Evolutionary conservation across 2,888 invertebrate genomes (phyloP).

Genomic region (Azorinus chamasolen): DNA sequence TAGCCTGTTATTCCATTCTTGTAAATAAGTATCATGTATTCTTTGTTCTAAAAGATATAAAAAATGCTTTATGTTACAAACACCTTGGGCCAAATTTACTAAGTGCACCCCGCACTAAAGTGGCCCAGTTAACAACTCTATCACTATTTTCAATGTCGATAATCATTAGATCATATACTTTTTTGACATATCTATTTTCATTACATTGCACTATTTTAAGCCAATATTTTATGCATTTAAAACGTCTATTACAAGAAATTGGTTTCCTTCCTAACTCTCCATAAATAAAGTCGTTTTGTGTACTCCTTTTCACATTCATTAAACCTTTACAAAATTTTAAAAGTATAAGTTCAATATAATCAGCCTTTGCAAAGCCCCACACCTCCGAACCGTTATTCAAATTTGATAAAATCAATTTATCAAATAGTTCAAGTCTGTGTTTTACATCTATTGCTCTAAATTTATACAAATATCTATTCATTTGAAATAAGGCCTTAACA

Average conservation of each 20-base stretch:
- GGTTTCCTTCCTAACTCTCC: neutral
- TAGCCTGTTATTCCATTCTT: too few species aligned
- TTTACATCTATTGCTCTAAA: neutral
- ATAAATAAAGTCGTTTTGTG: conserved; percentile 1
- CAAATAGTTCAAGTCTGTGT: conserved; percentile 13
- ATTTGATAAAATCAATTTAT: conserved; percentile 13
- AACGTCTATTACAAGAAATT: neutral
- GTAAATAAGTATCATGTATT: too few species aligned
- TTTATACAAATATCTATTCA: conserved; percentile 11
- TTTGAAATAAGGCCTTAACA: conserved; percentile 6
- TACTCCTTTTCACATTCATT: neutral
- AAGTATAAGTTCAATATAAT: neutral
- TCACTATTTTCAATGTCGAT: too few species aligned
- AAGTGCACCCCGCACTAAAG: too few species aligned
- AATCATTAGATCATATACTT: neutral
- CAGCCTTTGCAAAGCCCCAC: conserved; percentile 6
- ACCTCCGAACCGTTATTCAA: conserved; percentile 13
- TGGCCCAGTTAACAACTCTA: too few species aligned
- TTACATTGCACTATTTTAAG: conserved; percentile 2
- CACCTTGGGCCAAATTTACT: too few species aligned
- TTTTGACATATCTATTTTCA: neutral
- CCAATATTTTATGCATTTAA: conserved; percentile 10
- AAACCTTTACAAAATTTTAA: conserved; percentile 13
- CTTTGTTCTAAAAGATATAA: too few species aligned
- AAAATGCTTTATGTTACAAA: too few species aligned